Evolutionary conservation across 1,140 invertebrate species (phyloP).

Genomic region (Drosophila lacertosa): DNA sequence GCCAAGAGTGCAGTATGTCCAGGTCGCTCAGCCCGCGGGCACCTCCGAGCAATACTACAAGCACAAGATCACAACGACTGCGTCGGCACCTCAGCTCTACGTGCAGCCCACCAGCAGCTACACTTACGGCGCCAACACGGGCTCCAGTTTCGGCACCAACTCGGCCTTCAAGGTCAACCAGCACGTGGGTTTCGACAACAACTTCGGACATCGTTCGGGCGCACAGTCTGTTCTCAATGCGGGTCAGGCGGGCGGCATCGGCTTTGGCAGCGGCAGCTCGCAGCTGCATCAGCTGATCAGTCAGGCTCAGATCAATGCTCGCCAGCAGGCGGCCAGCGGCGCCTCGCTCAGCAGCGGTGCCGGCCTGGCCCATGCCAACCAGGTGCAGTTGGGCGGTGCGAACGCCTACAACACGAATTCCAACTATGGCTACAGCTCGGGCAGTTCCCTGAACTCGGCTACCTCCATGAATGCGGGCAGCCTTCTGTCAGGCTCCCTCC

Average conservation of each 20-base stretch:
- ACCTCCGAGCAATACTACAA: conserved; percentile 71
- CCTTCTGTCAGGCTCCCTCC: conserved; percentile 37
- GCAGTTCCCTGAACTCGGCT: conserved; percentile 49
- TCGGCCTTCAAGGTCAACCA: conserved; percentile 49
- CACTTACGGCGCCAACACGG: conserved; percentile 31
- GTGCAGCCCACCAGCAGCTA: conserved; percentile 45
- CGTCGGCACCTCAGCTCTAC: conserved; percentile 50
- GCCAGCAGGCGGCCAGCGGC: conserved; percentile 45
- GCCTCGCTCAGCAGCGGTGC: conserved; percentile 28
- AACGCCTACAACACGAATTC: conserved; percentile 30
- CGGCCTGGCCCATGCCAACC: conserved; percentile 37
- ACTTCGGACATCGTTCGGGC: conserved; percentile 34
- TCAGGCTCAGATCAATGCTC: no score
- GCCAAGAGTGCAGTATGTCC: conserved; percentile 48
- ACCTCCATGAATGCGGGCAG: conserved; percentile 44
- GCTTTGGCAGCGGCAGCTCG: conserved; percentile 21
- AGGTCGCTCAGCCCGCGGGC: conserved; percentile 51
- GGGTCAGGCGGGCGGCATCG: conserved; percentile 14
- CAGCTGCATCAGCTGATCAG: conserved; percentile 54
- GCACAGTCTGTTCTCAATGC: conserved; percentile 23
- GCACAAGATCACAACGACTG: conserved; percentile 59
- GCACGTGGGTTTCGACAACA: conserved; percentile 43
- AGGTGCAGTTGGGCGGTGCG: conserved; percentile 36
- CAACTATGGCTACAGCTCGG: conserved; percentile 51
- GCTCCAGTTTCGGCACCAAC: conserved; percentile 50